These are phyloP conservation scores for Tolmerus cingulatus DNA, from an alignment of 2,888 invertebrate genomes.

Conservation along the genomic window DNA sequence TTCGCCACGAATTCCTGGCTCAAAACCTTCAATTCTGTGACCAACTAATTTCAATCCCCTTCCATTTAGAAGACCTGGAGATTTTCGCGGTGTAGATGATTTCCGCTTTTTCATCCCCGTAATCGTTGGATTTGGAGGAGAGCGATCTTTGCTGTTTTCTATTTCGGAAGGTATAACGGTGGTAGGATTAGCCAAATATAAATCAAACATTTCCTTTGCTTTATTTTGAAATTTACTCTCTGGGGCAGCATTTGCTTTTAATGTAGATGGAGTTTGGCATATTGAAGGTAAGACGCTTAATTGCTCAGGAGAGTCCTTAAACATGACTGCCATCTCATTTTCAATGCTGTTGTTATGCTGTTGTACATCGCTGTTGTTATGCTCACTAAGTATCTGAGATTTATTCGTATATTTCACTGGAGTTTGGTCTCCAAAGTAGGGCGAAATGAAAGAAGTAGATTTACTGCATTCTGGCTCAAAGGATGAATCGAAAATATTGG, in stretches of 20 bases:
- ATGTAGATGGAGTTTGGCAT: not conserved
- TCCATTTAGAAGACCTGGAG: not conserved
- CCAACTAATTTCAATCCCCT: conserved; percentile 39
- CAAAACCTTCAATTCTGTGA: conserved; percentile 46
- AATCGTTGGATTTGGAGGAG: not conserved
- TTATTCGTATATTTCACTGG: not conserved
- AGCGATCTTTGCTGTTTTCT: not conserved
- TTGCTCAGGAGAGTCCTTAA: not conserved
- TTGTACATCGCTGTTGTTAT: not conserved
- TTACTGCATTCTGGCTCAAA: not conserved
- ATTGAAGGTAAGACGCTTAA: not conserved
- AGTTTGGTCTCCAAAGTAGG: not conserved
- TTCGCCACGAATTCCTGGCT: not conserved
- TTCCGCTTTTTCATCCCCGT: conserved; percentile 9
- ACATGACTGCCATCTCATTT: not conserved
- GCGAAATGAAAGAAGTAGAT: not conserved
- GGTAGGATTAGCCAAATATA: conserved; percentile 20
- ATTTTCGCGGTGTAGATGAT: conserved; percentile 55
- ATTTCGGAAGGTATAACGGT: conserved; percentile 11
- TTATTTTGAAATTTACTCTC: not conserved
- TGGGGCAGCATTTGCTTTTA: not conserved
- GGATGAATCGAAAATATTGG: not conserved
- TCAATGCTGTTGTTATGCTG: not conserved
- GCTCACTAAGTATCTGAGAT: not conserved
- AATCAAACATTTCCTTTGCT: conserved; percentile 30